A percentile compares a stretch with the other conserved stretches of the same genome.
phyloP scores from a whole-genome alignment of 2,113 vertebrate species.

The Phyllostomus hastatus region DNA sequence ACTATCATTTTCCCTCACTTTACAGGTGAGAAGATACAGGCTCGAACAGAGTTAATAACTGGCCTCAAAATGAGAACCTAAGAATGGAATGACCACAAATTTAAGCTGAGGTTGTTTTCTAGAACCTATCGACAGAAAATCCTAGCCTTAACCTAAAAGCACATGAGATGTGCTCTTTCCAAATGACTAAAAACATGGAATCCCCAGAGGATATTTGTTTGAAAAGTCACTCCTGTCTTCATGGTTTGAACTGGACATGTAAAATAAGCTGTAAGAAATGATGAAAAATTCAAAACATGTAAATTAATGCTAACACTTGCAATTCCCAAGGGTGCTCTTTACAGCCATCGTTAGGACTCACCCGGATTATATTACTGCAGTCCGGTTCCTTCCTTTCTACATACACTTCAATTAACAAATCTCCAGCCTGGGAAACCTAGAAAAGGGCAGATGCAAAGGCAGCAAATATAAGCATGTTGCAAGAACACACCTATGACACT shows the following conservation, averaged over 20 bases:
- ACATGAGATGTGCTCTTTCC: not conserved
- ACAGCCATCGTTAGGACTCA: constrained; percentile 52
- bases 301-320: not conserved
- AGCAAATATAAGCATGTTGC: not conserved
- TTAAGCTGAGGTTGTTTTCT: not conserved
- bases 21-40: not conserved
- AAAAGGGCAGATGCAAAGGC: constrained; percentile 31
- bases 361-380: constrained; percentile 94
- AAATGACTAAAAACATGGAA: not conserved
- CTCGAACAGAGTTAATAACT: not conserved
- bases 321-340: not conserved
- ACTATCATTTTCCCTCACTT: not conserved
- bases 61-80: not conserved
- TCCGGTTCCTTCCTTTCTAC: constrained; percentile 92
- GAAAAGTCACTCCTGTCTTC: not conserved
- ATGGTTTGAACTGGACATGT: not conserved
- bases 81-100: not conserved
- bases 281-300: not conserved
- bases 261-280: not conserved
- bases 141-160: not conserved
- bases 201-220: not conserved
- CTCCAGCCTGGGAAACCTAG: constrained; percentile 95
- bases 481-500: not conserved
- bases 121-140: not conserved
- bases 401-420: constrained; percentile 96